Evolutionary conservation across 2,113 vertebrate species (phyloP).

Genomic region (Megatriorchis doriae): DNA sequence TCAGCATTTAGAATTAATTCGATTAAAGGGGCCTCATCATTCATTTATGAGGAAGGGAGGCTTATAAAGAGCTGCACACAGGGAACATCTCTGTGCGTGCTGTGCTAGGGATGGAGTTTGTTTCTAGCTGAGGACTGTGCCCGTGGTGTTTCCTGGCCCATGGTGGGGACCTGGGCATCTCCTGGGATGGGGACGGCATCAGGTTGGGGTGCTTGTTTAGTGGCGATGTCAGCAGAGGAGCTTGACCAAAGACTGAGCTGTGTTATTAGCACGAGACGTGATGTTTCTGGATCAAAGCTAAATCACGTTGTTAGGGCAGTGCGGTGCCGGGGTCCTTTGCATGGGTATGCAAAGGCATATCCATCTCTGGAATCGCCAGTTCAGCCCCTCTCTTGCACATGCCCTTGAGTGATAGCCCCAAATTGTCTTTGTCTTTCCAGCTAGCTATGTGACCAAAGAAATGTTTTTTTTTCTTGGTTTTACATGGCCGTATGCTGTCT

Average conservation of each 20-base stretch:
- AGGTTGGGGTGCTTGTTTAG: background rate
- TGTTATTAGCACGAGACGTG: background rate
- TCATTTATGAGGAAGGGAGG: conserved; percentile 69
- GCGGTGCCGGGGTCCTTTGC: background rate
- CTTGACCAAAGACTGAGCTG: background rate
- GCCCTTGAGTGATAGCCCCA: background rate
- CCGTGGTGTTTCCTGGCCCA: background rate
- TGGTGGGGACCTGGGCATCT: background rate
- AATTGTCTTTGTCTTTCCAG: background rate
- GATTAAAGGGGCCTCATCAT: conserved; percentile 73
- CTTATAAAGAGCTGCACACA: background rate
- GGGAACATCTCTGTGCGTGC: background rate
- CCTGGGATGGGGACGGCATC: background rate
- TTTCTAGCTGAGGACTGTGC: background rate
- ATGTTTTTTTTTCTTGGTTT: background rate
- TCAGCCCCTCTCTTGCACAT: background rate
- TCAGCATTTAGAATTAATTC: conserved; percentile 44
- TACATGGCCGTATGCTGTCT: background rate
- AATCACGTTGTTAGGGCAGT: background rate
- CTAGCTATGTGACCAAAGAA: background rate
- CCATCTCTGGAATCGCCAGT: background rate
- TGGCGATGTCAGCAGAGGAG: background rate
- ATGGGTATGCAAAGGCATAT: fast-evolving
- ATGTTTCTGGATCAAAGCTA: background rate
- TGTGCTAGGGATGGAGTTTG: background rate